phyloP scores from a whole-genome alignment of 2,888 invertebrate genomes.

The Drosophila peninsularis region DNA sequence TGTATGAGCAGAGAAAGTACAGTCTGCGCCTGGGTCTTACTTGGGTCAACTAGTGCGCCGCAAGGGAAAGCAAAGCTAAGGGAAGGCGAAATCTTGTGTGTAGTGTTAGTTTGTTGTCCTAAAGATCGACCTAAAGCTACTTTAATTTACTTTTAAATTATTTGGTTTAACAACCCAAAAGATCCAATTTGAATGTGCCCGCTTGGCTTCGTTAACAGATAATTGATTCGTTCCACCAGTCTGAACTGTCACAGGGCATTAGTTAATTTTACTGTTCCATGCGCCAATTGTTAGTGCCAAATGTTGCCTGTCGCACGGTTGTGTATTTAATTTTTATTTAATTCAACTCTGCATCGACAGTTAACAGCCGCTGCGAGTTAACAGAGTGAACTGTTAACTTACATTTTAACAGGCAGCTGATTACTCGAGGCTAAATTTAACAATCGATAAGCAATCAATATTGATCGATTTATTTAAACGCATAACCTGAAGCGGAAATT shows the following conservation, averaged over 20 bases:
- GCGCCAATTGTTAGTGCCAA: not conserved
- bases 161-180: conserved; percentile 2
- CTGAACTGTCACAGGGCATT: not conserved
- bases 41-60: conserved; percentile 8
- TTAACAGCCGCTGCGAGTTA: conserved; percentile 37
- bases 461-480: conserved; percentile 4
- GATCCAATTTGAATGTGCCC: conserved; percentile 32
- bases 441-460: conserved; percentile 28
- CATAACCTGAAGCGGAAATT: not conserved
- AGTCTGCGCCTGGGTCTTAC: conserved; percentile 63
- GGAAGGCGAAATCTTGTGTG: no score
- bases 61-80: not conserved
- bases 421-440: not conserved
- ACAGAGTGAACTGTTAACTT: conserved; percentile 52
- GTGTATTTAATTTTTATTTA: conserved; percentile 26
- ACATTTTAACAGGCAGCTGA: conserved; percentile 21
- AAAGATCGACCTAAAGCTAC: conserved; percentile 7
- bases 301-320: not conserved
- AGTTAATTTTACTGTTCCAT: not conserved
- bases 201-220: not conserved
- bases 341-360: conserved; percentile 16
- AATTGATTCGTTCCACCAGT: not conserved
- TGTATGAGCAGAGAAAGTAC: conserved; percentile 65
- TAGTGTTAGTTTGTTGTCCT: not conserved
- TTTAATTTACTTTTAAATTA: not conserved